Base-by-base conservation (phyloP, 2,888 invertebrate species). In the Poecilus cupreus region DNA sequence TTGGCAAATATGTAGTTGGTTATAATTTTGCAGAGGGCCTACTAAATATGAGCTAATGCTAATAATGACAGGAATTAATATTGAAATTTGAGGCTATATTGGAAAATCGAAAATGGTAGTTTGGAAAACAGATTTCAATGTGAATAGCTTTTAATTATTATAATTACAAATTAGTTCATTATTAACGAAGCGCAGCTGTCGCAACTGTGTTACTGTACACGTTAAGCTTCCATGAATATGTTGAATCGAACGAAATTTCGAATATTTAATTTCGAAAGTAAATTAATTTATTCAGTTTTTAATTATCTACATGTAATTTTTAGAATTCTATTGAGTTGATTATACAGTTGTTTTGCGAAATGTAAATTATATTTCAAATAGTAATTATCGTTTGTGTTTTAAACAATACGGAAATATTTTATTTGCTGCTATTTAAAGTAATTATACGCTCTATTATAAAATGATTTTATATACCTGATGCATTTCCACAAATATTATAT, bases 121-220 rank as follows among this genome's bases (percentile, higher is more conserved):
- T 68, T 37, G 16, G 64, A 37, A 37, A 37, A 18, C 37, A 37
- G 16, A 76, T 76, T 54, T 57, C 57, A 37, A 76, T 37, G 51
- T 76, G 76, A 76, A 76, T 76, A 39, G 76, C 51, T 76, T 54
- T 76, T 32, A 76, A 76, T 76, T 76, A 76, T 76, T 51, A 76
- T 76, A 76, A 76, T 76, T 76, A 76, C 76, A 76, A 37, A 54
- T 76, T 76, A 24, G 57, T 57, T 76, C 22, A 76, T 57, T 72
- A 72, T 72, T 72, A 46, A 72, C 24, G 72, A 72, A 24, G 46
- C 37, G 18, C 72, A 68, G 64, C 16, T 68, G 37, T 68, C 64
- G 37, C 64, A 68, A 60, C 11, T 37, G 37, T 18, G 64, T 39
- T 32, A 16, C 24, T 68, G 64, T 10, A 8, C 11, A 37, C 32